A percentile compares a stretch with the other conserved stretches of the same genome.
phyloP scores from a whole-genome alignment of 2,888 invertebrate genomes.

The Synanthedon vespiformis region DNA sequence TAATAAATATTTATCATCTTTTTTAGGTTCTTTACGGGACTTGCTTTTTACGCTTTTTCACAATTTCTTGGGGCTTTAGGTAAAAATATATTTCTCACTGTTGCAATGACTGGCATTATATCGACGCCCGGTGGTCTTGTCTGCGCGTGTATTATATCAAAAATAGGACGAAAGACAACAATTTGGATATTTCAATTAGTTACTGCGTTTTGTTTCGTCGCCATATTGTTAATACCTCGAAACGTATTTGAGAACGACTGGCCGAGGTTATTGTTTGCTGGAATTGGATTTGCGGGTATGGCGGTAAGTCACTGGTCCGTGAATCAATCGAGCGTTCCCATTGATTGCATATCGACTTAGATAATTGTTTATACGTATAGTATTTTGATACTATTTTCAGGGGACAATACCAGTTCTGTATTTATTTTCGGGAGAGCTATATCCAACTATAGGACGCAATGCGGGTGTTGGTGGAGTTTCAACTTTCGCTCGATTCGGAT shows the following conservation, averaged over 20 bases:
- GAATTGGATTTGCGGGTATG: conserved; percentile 74
- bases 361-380: neutral
- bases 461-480: conserved; percentile 80
- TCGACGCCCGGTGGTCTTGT: conserved; percentile 65
- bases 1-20: neutral
- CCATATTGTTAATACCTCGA: conserved; percentile 59
- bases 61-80: conserved; percentile 70
- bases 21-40: conserved; percentile 69
- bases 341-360: neutral
- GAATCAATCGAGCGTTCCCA: neutral
- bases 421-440: conserved; percentile 81
- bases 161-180: conserved; percentile 61
- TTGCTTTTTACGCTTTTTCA: conserved; percentile 71
- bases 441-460: conserved; percentile 82
- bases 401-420: conserved; percentile 72
- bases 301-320: conserved; percentile 55
- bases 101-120: conserved; percentile 64
- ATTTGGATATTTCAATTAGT: conserved; percentile 56
- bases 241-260: conserved; percentile 54
- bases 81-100: conserved; percentile 64
- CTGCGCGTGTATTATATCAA: conserved; percentile 60
- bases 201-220: conserved; percentile 59
- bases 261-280: conserved; percentile 70
- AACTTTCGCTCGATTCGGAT: conserved; percentile 82
- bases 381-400: conserved; percentile 25